Evolutionary conservation across 2,888 invertebrate species (phyloP), one percentile per base, ranked within the genome.

Genomic region (Nomada ruficornis): DNA sequence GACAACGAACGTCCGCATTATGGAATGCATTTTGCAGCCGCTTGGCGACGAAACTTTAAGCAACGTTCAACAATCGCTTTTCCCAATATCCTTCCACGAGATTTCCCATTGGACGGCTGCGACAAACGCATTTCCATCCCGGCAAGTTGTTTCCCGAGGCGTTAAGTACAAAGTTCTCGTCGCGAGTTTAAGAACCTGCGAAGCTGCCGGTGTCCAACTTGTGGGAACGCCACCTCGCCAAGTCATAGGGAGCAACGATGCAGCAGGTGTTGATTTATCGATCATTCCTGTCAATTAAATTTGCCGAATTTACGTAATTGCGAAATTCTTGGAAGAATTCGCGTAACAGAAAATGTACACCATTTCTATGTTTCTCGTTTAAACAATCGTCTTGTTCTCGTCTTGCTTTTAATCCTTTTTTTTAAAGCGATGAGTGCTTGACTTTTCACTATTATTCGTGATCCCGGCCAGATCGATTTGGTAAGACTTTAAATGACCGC

Each of bases 161-260:
- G 72, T 68, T 80, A 79, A 80, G 79, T 78, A 72, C 63, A 57
- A 80, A 80, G 80, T 80, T 80, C 57, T 62, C 71, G 54, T 11
- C 50, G 55, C 26, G 55, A 77, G 65, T 80, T 62, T 62, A 47
- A 57, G 62, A 67, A 62, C 62, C 36, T 55, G 44, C 55, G 55
- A 64, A 68, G 70, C 78, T 80, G 65, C 57, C 50, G 67, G 7
- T 42, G 29, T 52, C 42, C 64, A 76, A 70, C 47, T 63, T 57
- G 60, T 67, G 26, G 68, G 67, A 29, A 57, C 18, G 18, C 11
- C 55, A 55, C 71, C 47, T 42, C 29, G n/a, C 26, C 47, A 36
- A 29, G 36, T n/a, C 60, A 55, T 11, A 23, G 65, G 50, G 47
- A 77, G 55, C 47, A 15, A 42, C 50, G 47, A 59, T 64, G 63